Percentiles rank a stretch among this genome's conserved stretches.
These are phyloP conservation scores for Rosalia funebris DNA, from an alignment of 2,888 invertebrate species.

Conservation along the genomic window DNA sequence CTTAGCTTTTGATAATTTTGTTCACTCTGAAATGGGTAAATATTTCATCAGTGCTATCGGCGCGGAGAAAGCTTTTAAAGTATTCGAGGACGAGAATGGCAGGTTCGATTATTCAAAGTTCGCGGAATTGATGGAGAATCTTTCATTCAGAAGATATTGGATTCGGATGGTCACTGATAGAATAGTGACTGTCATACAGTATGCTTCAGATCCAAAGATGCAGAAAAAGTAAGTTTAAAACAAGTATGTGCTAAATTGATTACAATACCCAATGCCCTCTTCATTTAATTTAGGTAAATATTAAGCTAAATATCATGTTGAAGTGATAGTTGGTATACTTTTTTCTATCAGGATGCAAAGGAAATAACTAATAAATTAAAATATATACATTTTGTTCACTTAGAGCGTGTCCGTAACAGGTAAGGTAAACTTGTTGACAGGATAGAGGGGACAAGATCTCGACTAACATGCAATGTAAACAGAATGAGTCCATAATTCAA, in stretches of 20 bases:
- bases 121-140: constrained; percentile 82
- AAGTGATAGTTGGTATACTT: too few species aligned
- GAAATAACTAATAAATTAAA: too few species aligned
- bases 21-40: constrained; percentile 81
- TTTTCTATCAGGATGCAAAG: too few species aligned
- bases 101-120: constrained; percentile 78
- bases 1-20: constrained; percentile 81
- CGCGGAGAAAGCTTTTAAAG: constrained; percentile 73
- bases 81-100: constrained; percentile 76
- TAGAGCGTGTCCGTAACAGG: too few species aligned
- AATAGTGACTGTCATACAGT: constrained; percentile 78
- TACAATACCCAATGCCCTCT: too few species aligned
- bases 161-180: constrained; percentile 79
- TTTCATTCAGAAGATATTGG: constrained; percentile 82
- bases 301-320: too few species aligned
- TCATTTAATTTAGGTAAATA: too few species aligned
- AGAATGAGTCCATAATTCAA: too few species aligned
- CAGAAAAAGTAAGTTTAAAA: constrained; percentile 71
- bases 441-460: too few species aligned
- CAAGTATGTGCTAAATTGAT: constrained; percentile 10
- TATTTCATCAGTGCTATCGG: constrained; percentile 80
- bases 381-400: too few species aligned
- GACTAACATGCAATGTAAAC: too few species aligned
- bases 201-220: constrained; percentile 79
- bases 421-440: too few species aligned